A percentile compares a stretch with the other conserved stretches of the same genome.
These are phyloP conservation scores for Brachionus sp. DNA, from an alignment of 1,140 invertebrate species.

Conservation along the genomic window DNA sequence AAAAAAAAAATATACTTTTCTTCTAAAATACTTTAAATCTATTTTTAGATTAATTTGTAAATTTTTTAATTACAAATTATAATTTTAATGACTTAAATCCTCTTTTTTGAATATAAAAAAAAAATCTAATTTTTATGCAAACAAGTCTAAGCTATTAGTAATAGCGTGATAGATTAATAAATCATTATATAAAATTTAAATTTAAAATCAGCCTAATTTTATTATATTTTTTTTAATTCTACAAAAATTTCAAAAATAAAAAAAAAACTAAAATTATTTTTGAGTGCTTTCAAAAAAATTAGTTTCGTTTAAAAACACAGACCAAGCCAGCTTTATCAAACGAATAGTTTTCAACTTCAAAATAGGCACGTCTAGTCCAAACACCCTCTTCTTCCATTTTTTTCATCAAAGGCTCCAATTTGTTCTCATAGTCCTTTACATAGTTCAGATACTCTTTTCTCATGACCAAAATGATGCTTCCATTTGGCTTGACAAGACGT, in stretches of 20 bases:
- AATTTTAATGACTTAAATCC: neutral
- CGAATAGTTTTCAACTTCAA: conserved; percentile 50
- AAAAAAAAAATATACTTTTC: too few species aligned
- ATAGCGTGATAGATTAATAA: neutral
- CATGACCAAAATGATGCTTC: conserved; percentile 52
- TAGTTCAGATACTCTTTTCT: conserved; percentile 52
- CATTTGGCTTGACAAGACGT: conserved; percentile 59
- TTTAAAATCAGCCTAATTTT: neutral
- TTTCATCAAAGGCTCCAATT: conserved; percentile 51
- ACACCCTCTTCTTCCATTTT: conserved; percentile 47
- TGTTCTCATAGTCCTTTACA: conserved; percentile 50
- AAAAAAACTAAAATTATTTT: neutral
- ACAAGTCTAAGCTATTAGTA: neutral
- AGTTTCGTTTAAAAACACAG: conserved; percentile 47
- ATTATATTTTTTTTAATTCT: neutral
- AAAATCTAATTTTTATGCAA: neutral
- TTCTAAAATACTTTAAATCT: neutral
- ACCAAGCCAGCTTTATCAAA: conserved; percentile 54
- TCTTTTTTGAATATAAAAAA: neutral
- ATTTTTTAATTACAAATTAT: neutral
- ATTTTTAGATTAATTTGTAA: neutral
- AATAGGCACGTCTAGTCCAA: conserved; percentile 48
- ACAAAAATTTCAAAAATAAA: neutral
- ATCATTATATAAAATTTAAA: neutral
- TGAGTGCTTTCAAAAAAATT: neutral